Base-by-base conservation (phyloP, 2,888 invertebrate species). In the Syrista parreyssii region DNA sequence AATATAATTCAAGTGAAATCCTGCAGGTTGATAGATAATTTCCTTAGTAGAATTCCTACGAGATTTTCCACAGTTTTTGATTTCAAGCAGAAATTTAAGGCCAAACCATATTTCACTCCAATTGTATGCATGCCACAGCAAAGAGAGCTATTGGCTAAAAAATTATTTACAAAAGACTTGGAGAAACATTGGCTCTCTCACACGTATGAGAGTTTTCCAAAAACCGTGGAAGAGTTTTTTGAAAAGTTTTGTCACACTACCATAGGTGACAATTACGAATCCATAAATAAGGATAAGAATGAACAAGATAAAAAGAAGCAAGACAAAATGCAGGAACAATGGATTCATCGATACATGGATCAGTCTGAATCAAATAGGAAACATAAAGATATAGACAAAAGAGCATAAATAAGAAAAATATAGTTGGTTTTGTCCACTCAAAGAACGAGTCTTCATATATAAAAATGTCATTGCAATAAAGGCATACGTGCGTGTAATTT, bases 241-340 rank as follows among this genome's bases (percentile, higher is more conserved):
- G 23, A 55, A 55, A 55, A 55, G 40, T 55, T 55, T 55, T 55
- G 55, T 55, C 23, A 55, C 55, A 2, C 23, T 55, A 23, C 55
- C 55, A 9, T 2, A 9, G 55, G 9, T 55, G 9, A 55, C 23
- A 9, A 23, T 23, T 23, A 9, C 55, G 23, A 55, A 23, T 2
- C 23, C 23, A 55, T 55, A 55, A 55, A 55, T 23, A 55, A 23
- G 23, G 55, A 55, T 55, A 9, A 23, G 23, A 23, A 2, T 2
- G n/a, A 72, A n/a, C 32, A 31, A 68, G 11, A 33, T 12, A 75
- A 4, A 78, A 75, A 73, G 72, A 75, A 74, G 31, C 74, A 31
- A 23, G 32, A 55, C 30, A 76, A 74, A 73, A 9, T 79, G 68
- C 30, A 36, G 23, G 1, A 78, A 76, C 12, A 76, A 80, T 33